These are phyloP conservation scores for Orchesella flavescens DNA, from an alignment of 2,888 invertebrate species.

Conservation along the genomic window DNA sequence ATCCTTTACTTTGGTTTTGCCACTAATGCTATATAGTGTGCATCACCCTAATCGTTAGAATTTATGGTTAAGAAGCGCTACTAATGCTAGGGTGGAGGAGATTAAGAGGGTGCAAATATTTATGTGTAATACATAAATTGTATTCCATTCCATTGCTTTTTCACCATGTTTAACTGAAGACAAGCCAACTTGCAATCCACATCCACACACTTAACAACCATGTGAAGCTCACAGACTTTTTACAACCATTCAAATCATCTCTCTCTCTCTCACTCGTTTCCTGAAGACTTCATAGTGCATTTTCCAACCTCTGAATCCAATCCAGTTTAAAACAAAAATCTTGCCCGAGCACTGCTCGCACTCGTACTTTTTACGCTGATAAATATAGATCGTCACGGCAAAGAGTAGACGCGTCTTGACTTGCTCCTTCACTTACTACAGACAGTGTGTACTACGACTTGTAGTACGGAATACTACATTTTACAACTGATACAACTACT, in stretches of 20 bases:
- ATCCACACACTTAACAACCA: background rate
- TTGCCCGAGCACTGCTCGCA: conserved; percentile 16
- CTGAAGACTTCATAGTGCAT: background rate
- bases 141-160: background rate
- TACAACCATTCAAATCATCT: background rate
- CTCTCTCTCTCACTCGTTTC: background rate
- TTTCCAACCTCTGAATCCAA: conserved; percentile 6
- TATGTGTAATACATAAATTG: conserved; percentile 11
- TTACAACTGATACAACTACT: conserved; percentile 5
- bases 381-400: conserved; percentile 68
- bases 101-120: conserved; percentile 30
- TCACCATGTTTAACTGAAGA: background rate
- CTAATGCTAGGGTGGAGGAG: conserved; percentile 28
- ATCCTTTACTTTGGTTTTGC: background rate
- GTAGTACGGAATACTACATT: background rate
- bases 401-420: background rate
- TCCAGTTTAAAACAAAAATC: conserved; percentile 7
- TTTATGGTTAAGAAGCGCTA: conserved; percentile 28
- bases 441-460: too few relatives aligned
- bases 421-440: background rate
- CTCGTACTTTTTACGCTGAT: conserved; percentile 47
- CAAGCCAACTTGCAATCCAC: background rate
- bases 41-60: conserved; percentile 13
- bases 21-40: too few relatives aligned
- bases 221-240: too few relatives aligned